Evolutionary conservation across 2,113 vertebrate genomes (phyloP).

Genomic region (Collichthys lucidus): DNA sequence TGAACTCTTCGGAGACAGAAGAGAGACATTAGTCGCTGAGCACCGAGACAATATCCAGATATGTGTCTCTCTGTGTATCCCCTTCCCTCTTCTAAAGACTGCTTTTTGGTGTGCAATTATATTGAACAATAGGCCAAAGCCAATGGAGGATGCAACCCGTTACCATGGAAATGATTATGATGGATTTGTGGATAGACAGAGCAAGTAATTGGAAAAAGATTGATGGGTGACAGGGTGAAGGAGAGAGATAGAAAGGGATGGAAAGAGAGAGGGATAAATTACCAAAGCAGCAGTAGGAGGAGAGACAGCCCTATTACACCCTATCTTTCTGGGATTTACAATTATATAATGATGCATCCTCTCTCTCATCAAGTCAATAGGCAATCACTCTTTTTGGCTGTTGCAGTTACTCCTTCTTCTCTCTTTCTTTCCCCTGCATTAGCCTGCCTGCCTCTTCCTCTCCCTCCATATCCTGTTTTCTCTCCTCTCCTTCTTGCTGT

Average conservation of each 20-base stretch:
- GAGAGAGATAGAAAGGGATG: slow-evolving; percentile 69
- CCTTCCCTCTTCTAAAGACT: slow-evolving; percentile 61
- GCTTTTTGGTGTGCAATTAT: slow-evolving; percentile 75
- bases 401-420: slow-evolving; percentile 59
- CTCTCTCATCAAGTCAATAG: slow-evolving; percentile 76
- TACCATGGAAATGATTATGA: slow-evolving; percentile 88
- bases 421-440: slow-evolving; percentile 46
- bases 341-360: slow-evolving; percentile 81
- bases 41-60: slow-evolving; percentile 60
- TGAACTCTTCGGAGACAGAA: slow-evolving; percentile 49
- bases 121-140: slow-evolving; percentile 81
- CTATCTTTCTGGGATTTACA: slow-evolving; percentile 83
- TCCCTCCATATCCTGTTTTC: slow-evolving; percentile 43
- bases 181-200: slow-evolving; percentile 85
- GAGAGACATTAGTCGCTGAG: slow-evolving; percentile 55
- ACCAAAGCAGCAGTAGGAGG: slow-evolving; percentile 72
- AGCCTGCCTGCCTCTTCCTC: slow-evolving; percentile 11
- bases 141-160: slow-evolving; percentile 82
- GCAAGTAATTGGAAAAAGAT: slow-evolving; percentile 89
- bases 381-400: slow-evolving; percentile 71
- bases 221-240: slow-evolving; percentile 82
- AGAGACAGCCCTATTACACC: slow-evolving; percentile 78
- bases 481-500: slow-evolving; percentile 35
- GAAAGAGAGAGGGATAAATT: slow-evolving; percentile 75
- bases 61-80: slow-evolving; percentile 35